Conservation (phyloP, 2,888 invertebrate genomes). For the Agrotis segetum region DNA sequence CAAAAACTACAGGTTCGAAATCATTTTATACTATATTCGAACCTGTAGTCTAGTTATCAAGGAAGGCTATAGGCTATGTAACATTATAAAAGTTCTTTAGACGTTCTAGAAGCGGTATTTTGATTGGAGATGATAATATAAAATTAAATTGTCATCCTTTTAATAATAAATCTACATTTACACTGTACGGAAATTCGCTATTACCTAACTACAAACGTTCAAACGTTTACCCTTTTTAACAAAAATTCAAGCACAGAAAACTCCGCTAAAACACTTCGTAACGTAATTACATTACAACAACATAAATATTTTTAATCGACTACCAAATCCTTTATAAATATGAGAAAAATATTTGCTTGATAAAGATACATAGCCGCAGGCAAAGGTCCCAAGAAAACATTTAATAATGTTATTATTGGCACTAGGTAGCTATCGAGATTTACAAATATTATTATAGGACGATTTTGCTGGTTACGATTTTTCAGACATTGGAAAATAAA, state of each 20-base stretch:
- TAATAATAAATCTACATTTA: too few relatives aligned
- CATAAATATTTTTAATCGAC: constrained; percentile 18
- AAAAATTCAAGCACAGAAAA: background rate
- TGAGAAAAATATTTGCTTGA: constrained; percentile 25
- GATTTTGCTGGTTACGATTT: constrained; percentile 8
- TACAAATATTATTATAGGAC: constrained; percentile 54
- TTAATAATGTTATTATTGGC: constrained; percentile 50
- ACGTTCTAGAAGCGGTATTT: constrained; percentile 34
- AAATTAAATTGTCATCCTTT: too few relatives aligned
- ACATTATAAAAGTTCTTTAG: constrained; percentile 49
- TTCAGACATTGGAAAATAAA: background rate
- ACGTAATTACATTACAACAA: background rate
- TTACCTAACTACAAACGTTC: too few relatives aligned
- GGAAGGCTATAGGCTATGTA: too few relatives aligned
- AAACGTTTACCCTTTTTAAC: too few relatives aligned
- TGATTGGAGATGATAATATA: too few relatives aligned
- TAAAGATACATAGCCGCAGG: constrained; percentile 33
- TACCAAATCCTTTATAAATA: constrained; percentile 45
- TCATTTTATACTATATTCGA: too few relatives aligned
- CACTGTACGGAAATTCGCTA: background rate
- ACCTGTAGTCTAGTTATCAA: too few relatives aligned
- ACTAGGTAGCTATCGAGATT: constrained; percentile 43
- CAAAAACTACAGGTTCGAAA: too few relatives aligned
- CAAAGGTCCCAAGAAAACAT: constrained; percentile 54
- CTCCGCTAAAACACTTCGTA: background rate